phyloP scores from a whole-genome alignment of 2,888 invertebrate species.

The Invenusta paracnida region DNA sequence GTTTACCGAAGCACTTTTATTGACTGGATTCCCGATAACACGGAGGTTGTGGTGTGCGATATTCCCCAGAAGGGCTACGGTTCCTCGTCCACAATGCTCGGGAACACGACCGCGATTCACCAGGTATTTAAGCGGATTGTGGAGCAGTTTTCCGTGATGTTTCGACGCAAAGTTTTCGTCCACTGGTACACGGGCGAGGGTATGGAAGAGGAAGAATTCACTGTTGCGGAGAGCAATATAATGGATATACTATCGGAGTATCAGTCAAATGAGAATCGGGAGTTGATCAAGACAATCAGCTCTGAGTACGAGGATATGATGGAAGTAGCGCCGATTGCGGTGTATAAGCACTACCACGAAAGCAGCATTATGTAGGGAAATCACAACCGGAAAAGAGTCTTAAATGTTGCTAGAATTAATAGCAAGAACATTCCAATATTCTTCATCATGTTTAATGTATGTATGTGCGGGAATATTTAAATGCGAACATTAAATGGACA shows the following conservation, averaged over 20 bases:
- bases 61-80: conserved; percentile 28
- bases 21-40: conserved; percentile 42
- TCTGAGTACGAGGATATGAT: not conserved
- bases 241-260: conserved; percentile 39
- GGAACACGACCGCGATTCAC: conserved; percentile 35
- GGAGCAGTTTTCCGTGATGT: conserved; percentile 41
- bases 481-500: too few species aligned
- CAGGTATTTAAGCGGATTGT: conserved; percentile 33
- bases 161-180: conserved; percentile 42
- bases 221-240: conserved; percentile 34
- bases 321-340: not conserved
- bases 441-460: too few species aligned
- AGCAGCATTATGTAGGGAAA: too few species aligned
- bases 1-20: conserved; percentile 36
- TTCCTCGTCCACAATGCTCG: conserved; percentile 38
- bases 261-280: not conserved
- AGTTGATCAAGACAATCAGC: not conserved
- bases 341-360: not conserved
- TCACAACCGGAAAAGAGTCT: too few species aligned
- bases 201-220: conserved; percentile 40
- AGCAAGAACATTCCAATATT: too few species aligned
- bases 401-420: too few species aligned
- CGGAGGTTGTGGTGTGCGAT: conserved; percentile 39
- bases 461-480: too few species aligned
- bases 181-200: conserved; percentile 42